phyloP scores from a whole-genome alignment of 2,888 invertebrate genomes.

The Orchesella flavescens region DNA sequence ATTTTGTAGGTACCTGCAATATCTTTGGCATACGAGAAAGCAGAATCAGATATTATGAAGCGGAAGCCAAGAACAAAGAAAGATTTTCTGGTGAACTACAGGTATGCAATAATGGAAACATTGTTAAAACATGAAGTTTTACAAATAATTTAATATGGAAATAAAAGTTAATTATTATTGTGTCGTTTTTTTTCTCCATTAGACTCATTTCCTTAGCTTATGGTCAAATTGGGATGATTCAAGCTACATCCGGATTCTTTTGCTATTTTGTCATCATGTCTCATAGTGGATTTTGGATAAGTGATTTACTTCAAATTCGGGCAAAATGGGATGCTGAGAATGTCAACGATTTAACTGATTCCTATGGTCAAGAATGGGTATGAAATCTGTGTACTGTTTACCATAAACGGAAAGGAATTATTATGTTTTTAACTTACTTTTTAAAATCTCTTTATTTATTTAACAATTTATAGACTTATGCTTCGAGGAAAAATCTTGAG shows the following conservation, averaged over 20 bases:
- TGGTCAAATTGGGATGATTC: constrained; percentile 89
- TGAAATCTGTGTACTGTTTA: no score
- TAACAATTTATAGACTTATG: constrained; percentile 84
- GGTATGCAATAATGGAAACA: constrained; percentile 72
- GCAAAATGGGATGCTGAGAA: constrained; percentile 82
- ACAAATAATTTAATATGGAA: background rate
- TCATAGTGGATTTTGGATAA: constrained; percentile 87
- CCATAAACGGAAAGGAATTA: no score
- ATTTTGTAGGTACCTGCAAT: constrained; percentile 79
- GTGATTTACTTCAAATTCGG: constrained; percentile 79
- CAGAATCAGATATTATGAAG: constrained; percentile 85
- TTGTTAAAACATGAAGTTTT: background rate
- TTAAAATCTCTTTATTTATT: background rate
- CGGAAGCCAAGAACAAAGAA: constrained; percentile 78
- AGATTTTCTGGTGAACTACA: constrained; percentile 81
- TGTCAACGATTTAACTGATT: constrained; percentile 82
- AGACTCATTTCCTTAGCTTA: constrained; percentile 86
- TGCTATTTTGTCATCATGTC: constrained; percentile 90
- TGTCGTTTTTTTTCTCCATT: background rate
- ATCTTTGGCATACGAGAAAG: constrained; percentile 82
- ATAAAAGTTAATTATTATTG: no score
- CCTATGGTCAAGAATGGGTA: constrained; percentile 84
- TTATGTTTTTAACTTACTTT: background rate
- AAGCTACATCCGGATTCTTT: constrained; percentile 89
- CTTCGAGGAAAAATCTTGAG: constrained; percentile 94